Evolutionary conservation across 2,888 invertebrate species (phyloP).

Genomic region (Marronus borbonicus): DNA sequence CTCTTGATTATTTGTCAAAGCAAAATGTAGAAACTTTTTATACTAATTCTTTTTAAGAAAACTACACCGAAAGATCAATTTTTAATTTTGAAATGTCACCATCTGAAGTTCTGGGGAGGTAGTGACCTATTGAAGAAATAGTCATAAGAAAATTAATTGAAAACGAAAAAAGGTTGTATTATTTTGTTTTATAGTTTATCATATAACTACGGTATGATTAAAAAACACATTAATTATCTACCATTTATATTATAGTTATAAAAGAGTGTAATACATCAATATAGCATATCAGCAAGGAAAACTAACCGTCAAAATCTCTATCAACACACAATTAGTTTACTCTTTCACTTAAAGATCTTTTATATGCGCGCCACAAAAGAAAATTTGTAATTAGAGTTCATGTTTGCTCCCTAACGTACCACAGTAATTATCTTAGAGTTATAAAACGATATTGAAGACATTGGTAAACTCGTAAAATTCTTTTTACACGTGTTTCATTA

Average conservation of each 20-base stretch:
- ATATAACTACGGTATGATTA: too few species aligned
- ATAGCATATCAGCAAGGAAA: neutral
- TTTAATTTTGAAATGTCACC: too few species aligned
- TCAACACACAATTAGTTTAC: conserved; percentile 3
- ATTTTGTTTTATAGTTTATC: too few species aligned
- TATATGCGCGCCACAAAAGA: conserved; percentile 10
- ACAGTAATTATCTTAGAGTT: conserved; percentile 37
- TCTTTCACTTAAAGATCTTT: conserved; percentile 4
- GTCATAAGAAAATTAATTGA: too few species aligned
- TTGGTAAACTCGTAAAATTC: conserved; percentile 47
- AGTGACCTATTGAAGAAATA: too few species aligned
- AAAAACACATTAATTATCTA: too few species aligned
- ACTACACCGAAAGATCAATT: too few species aligned
- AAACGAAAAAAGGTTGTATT: too few species aligned
- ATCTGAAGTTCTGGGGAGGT: too few species aligned
- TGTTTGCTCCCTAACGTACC: conserved; percentile 11
- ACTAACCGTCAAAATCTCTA: neutral
- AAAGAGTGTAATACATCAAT: neutral
- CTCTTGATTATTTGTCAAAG: too few species aligned
- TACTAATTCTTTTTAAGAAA: too few species aligned
- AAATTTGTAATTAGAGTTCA: conserved; percentile 32
- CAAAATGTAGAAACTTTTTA: too few species aligned
- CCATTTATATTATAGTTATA: neutral
- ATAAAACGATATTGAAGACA: conserved; percentile 41
- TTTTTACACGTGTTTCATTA: conserved; percentile 50